Evolutionary conservation across 2,113 vertebrate genomes (phyloP), one percentile per base, ranked within the genome.

Genomic region (Shinisaurus crocodilurus): DNA sequence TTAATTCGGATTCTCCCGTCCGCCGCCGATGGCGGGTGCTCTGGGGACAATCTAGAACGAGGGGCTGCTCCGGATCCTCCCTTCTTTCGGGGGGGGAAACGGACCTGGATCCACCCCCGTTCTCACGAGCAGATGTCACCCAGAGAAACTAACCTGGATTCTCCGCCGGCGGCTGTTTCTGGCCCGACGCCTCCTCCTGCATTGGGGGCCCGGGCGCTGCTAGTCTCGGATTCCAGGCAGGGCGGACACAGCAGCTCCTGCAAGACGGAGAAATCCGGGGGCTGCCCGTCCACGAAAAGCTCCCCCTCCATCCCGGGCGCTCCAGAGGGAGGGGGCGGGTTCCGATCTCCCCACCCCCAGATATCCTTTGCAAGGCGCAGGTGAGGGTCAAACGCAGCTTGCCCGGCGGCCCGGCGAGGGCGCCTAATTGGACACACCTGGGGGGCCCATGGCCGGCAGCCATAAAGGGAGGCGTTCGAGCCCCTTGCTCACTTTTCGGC

Each of bases 161-260:
- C 32, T n/a, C 16, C 1, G 20, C 0, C 27, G 74, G 67, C 70
- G 79, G 72, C 45, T 12, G 83, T 15, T 43, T 79, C 82, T 32
- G 57, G 25, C 7, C n/a, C n/a, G 20, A 27, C 37, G 29, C 37
- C 87, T 50, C 37, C 87, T 50, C 81, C 60, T 67, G n/a, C 79
- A 83, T 43, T 88, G 70, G 69, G 18, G 82, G 54, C 34, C 85
- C 70, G 81, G 2, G 0, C 60, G 1, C 2, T 16, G 63, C 67
- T 50, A 4, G 87, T 57, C 45, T 91, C 90, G 0, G 88, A 54
- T 50, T 96, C 93, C 80, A 95, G 90, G 91, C 92, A 93, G 65
- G 89, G 88, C 1, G 94, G 92, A 45, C 91, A 91, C 69, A 95
- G 95, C 15, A 96, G 90, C n/a, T 96, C 93, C 77, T 83, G 90